Evolutionary conservation across 2,797 vertebrate species (phyloP), one percentile per base, ranked within the genome.

Genomic region (Xyrichtys novacula): DNA sequence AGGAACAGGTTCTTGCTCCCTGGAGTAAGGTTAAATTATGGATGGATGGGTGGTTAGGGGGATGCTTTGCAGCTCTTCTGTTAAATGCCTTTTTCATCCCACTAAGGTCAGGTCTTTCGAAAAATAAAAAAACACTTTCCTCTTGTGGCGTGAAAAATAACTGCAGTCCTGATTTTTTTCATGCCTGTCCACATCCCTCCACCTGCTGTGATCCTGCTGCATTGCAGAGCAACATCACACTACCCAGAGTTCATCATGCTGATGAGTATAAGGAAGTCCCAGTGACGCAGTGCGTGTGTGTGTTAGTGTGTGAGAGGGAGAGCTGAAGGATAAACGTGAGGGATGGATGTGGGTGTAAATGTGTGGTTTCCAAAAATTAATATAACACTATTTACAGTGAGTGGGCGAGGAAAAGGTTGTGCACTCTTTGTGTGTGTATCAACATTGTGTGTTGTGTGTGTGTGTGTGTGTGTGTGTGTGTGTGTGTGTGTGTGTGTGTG

Each of bases 201-300:
- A 52, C 44, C 39, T 56, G 23, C 53, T 28, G 39, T 5, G n/a
- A 50, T 32, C 20, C 29, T 52, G 50, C 50, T 50, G 25, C 56
- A 66, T 19, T 63, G 56, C 71, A 49, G 49, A 46, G 47, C 47
- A 54, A 7, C 32, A 17, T 48, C 48, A 25, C 16, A 4, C 28
- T 38, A 59, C 48, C 26, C 38, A 3, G 7, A 49, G 54, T n/a
- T 49, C 6, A 16, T 8, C 22, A 34, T 15, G 3, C 31, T 29
- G 40, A 38, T 6, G 44, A 44, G 65, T 50, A 46, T 29, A 29
- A 34, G 23, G 44, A 50, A 38, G 48, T 52, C 32, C 36, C 38
- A 26, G 17, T 66, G 36, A 57, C 15, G 15, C 53, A 20, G 40
- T 48, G 57, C 43, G 64, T 28, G 22, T 48, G 38, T 36, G 22